phyloP scores from a whole-genome alignment of 1,140 invertebrate genomes.

The Drosophila athabasca region DNA sequence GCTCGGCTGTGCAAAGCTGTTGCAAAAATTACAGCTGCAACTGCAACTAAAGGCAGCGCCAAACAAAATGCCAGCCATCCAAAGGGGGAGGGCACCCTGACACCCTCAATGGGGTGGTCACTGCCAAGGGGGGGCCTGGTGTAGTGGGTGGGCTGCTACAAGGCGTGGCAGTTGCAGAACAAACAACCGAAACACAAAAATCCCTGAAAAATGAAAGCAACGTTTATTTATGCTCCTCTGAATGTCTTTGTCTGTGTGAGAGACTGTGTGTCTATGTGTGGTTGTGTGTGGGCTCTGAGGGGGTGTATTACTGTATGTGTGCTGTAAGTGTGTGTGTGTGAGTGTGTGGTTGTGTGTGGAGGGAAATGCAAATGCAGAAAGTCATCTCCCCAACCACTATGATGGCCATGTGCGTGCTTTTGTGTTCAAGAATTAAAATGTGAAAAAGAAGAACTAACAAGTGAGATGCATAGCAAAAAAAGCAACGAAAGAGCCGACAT shows the following conservation, averaged over 20 bases:
- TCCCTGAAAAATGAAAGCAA: conserved; percentile 72
- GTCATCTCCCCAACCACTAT: conserved; percentile 47
- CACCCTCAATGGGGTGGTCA: too few species aligned
- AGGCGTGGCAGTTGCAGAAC: conserved; percentile 41
- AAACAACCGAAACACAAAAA: conserved; percentile 69
- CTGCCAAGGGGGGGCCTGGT: not conserved
- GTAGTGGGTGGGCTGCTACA: not conserved
- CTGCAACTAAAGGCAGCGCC: conserved; percentile 59
- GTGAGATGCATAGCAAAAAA: not conserved
- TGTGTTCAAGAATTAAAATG: conserved; percentile 78
- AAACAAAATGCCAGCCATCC: conserved; percentile 64
- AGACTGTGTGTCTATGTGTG: not conserved
- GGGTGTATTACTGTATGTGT: conserved; percentile 12
- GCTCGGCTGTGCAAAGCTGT: conserved; percentile 48
- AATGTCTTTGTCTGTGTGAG: conserved; percentile 21
- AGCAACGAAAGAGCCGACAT: not conserved
- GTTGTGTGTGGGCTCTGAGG: not conserved
- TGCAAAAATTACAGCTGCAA: conserved; percentile 67
- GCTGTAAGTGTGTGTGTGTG: conserved; percentile 12
- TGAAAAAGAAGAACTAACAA: conserved; percentile 31
- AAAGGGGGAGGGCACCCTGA: not conserved
- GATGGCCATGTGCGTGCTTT: conserved; percentile 59
- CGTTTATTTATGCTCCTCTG: conserved; percentile 68
- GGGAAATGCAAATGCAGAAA: conserved; percentile 74
- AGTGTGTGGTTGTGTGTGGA: conserved; percentile 32